These are phyloP conservation scores for Rhea pennata DNA, from an alignment of 2,113 vertebrate genomes.

Conservation along the genomic window DNA sequence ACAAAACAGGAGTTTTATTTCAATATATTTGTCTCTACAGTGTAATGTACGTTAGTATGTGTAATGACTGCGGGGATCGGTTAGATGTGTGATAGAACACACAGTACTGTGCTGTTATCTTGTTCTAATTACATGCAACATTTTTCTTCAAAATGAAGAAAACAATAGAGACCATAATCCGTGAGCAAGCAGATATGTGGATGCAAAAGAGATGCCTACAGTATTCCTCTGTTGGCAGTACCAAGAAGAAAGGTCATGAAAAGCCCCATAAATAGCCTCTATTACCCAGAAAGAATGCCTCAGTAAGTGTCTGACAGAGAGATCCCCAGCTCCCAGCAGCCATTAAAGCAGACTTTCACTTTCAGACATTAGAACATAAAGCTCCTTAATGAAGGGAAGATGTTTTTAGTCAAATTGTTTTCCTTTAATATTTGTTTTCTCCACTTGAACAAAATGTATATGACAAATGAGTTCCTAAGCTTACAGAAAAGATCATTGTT, in stretches of 20 bases:
- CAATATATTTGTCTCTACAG: constrained; percentile 34
- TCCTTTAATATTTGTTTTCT: constrained; percentile 51
- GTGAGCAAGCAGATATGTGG: constrained; percentile 61
- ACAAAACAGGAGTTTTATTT: background rate
- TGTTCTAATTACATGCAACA: constrained; percentile 61
- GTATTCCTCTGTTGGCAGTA: constrained; percentile 66
- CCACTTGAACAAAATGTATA: constrained; percentile 44
- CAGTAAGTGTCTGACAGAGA: constrained; percentile 63
- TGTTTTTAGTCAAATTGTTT: constrained; percentile 67
- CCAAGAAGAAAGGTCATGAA: constrained; percentile 71
- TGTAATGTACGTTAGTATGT: constrained; percentile 25
- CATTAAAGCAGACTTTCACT: constrained; percentile 64
- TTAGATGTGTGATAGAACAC: constrained; percentile 44
- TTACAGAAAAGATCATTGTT: constrained; percentile 64
- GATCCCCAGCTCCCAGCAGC: constrained; percentile 63
- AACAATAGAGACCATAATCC: constrained; percentile 64
- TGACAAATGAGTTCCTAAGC: constrained; percentile 65
- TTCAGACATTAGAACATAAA: constrained; percentile 51
- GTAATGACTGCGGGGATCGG: constrained; percentile 54
- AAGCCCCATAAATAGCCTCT: constrained; percentile 69
- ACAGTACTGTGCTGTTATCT: constrained; percentile 34
- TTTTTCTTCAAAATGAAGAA: constrained; percentile 66
- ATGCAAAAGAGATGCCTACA: constrained; percentile 48
- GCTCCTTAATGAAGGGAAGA: constrained; percentile 49
- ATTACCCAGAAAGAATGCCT: constrained; percentile 66